Base-by-base conservation (phyloP, 2,888 invertebrate species). In the Thumatha senex region DNA sequence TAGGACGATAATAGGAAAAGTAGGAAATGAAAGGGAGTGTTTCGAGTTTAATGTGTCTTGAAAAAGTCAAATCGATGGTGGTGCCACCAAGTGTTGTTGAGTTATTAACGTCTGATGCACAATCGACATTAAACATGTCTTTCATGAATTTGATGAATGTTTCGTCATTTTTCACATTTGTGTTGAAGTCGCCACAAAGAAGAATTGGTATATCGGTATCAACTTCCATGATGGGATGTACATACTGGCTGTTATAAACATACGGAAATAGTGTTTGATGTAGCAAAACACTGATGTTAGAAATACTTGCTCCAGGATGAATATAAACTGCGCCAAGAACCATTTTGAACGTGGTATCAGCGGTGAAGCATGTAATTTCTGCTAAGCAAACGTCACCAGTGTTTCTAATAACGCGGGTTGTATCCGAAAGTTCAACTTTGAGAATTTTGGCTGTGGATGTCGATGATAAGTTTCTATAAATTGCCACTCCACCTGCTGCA, bases 1-100 rank as follows among this genome's bases (percentile, higher is more conserved):
- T 56, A 67, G 67, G 62, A 35, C 64, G 67, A 65, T 67, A 61
- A 68, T 68, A 65, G 64, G 63, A 70, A 24, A 66, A 70, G 29
- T 70, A 67, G 24, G 63, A 65, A 67, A 69, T 63, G 54, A 65
- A 69, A 57, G 63, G 56, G 38, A 65, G 65, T 62, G 61, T 67
- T 61, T 66, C 63, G n/a, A 40, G 40, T 64, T 53, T 70, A 60
- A 63, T 63, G 62, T 67, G 58, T 14, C 67, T 64, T 14, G 64
- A 42, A 48, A 64, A 67, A 33, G 64, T 70, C 63, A 70, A 63
- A 35, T 63, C 67, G 24, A 58, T 58, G 55, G 59, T 62, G 47
- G 58, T 64, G 46, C 60, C 59, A 58, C 39, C 51, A 54, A 63
- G 36, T 38, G 60, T 63, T 24, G 58, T 67, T 39, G 58, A 58